Evolutionary conservation across 2,797 vertebrate species (phyloP).

Genomic region (Buceros bicornis): DNA sequence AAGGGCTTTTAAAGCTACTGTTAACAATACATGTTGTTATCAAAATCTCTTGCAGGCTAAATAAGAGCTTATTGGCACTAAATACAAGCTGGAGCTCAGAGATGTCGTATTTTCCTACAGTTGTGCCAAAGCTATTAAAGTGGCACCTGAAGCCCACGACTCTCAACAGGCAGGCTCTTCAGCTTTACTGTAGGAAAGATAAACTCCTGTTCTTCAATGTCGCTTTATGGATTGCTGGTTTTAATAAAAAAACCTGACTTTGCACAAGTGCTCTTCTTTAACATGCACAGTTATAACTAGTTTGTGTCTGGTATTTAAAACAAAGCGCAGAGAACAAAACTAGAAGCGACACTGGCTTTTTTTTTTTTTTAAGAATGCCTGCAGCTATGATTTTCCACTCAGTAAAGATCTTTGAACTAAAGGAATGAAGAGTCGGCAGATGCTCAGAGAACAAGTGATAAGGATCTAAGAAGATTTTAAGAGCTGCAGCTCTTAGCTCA

Average conservation of each 20-base stretch:
- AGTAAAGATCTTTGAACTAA: neutral
- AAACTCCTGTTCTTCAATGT: slow-evolving; percentile 10
- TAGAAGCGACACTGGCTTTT: neutral
- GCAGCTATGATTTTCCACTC: neutral
- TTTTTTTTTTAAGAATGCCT: neutral
- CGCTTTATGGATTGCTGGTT: slow-evolving; percentile 14
- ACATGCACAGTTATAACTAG: neutral
- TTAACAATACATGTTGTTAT: slow-evolving; percentile 44
- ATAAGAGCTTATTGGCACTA: slow-evolving; percentile 7
- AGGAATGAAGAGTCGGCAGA: neutral
- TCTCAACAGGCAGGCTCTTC: slow-evolving; percentile 1
- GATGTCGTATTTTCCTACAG: slow-evolving; percentile 58
- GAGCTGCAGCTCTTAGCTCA: neutral
- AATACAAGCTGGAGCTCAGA: slow-evolving; percentile 6
- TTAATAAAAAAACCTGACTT: slow-evolving; percentile 9
- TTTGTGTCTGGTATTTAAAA: neutral
- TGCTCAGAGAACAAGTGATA: neutral
- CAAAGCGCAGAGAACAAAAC: neutral
- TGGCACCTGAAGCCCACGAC: slow-evolving; percentile 35
- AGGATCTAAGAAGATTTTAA: neutral
- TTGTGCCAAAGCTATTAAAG: slow-evolving; percentile 65
- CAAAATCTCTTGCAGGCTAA: slow-evolving; percentile 33
- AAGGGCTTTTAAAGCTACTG: slow-evolving; percentile 1
- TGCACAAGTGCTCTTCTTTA: neutral
- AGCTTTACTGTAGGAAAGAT: slow-evolving; percentile 15